phyloP scores from a whole-genome alignment of 2,888 invertebrate genomes.

The Bruchidius siliquastri region DNA sequence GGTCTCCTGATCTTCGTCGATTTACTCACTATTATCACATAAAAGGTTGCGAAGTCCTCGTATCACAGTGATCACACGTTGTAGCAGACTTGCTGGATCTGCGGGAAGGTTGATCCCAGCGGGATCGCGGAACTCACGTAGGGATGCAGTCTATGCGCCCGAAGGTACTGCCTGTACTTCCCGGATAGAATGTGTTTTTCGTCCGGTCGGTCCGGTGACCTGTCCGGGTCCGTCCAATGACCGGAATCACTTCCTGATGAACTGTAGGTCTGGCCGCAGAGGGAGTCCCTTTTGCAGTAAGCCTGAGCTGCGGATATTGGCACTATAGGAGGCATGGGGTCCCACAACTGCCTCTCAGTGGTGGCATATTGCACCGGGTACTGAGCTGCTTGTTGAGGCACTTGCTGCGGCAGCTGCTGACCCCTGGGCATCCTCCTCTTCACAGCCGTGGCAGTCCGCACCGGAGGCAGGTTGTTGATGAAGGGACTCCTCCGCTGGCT shows the following conservation, averaged over 20 bases:
- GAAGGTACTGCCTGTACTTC: constrained; percentile 56
- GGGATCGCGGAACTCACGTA: constrained; percentile 51
- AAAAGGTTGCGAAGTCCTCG: constrained; percentile 32
- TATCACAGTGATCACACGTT: constrained; percentile 55
- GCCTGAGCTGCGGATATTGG: constrained; percentile 39
- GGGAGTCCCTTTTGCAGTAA: constrained; percentile 42
- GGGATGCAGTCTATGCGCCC: constrained; percentile 56
- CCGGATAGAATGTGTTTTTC: constrained; percentile 47
- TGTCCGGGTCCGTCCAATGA: constrained; percentile 44
- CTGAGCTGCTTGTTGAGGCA: constrained; percentile 42
- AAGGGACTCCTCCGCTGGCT: constrained; percentile 77
- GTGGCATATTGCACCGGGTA: constrained; percentile 33
- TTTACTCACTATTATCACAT: constrained; percentile 51
- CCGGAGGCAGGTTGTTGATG: constrained; percentile 71
- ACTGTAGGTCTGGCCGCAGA: constrained; percentile 40
- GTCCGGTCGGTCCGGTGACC: constrained; percentile 44
- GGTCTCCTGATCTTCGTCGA: constrained; percentile 29
- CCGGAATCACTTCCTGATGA: constrained; percentile 41
- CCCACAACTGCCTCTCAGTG: constrained; percentile 36
- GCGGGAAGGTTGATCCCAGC: constrained; percentile 52
- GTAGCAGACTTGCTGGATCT: constrained; percentile 57
- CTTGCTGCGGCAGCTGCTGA: constrained; percentile 40
- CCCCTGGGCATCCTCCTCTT: constrained; percentile 29
- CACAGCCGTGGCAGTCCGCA: constrained; percentile 32
- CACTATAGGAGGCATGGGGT: constrained; percentile 42